Conservation (phyloP, 2,888 invertebrate genomes). For the Pilophorus perplexus region DNA sequence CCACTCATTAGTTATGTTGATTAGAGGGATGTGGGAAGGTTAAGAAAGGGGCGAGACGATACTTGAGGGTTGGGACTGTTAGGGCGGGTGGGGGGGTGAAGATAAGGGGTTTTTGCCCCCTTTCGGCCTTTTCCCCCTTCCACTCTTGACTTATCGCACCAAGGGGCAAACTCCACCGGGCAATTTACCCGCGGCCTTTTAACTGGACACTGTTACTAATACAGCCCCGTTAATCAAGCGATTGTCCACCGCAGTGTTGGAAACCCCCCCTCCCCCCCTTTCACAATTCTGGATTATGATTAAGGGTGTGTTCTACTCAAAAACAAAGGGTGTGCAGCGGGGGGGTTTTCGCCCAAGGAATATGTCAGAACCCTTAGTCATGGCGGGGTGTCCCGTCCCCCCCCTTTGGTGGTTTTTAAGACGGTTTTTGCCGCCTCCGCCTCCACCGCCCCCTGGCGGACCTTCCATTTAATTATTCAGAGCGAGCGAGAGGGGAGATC, state of each 20-base stretch:
- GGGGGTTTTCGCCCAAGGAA: conserved; percentile 39
- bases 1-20: conserved; percentile 47
- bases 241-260: conserved; percentile 47
- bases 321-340: conserved; percentile 39
- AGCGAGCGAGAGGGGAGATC: conserved; percentile 29
- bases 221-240: conserved; percentile 49
- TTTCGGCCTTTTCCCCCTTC: no score
- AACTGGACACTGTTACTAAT: conserved; percentile 48
- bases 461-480: conserved; percentile 44
- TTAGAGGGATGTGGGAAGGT: conserved; percentile 33
- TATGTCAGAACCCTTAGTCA: conserved; percentile 45
- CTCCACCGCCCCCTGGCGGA: neutral
- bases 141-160: conserved; percentile 47
- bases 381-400: conserved; percentile 30
- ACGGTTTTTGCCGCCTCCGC: conserved; percentile 43
- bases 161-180: conserved; percentile 44
- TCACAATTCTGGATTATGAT: conserved; percentile 42
- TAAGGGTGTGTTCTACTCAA: conserved; percentile 39
- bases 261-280: conserved; percentile 13
- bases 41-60: conserved; percentile 19
- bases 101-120: conserved; percentile 45
- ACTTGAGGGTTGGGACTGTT: neutral
- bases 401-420: conserved; percentile 44
- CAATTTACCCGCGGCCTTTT: conserved; percentile 46
- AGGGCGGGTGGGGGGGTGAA: conserved; percentile 19